A percentile compares a stretch with the other conserved stretches of the same genome.
phyloP scores from a whole-genome alignment of 1,140 invertebrate genomes.

The Drosophila parabipectinata region DNA sequence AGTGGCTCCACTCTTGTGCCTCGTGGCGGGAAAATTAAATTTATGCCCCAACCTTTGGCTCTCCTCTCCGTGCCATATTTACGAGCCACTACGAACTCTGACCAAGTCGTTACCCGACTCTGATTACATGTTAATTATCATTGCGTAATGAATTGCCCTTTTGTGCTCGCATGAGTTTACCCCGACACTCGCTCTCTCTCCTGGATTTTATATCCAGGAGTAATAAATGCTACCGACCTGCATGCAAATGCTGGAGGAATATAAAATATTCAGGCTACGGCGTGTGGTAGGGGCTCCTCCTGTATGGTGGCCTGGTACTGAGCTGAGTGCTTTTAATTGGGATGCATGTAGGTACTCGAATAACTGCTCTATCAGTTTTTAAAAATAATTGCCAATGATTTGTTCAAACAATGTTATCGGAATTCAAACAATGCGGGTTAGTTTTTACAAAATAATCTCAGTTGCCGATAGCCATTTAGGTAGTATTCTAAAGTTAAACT shows the following conservation, averaged over 20 bases:
- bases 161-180: slow-evolving; percentile 28
- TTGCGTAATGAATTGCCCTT: slow-evolving; percentile 72
- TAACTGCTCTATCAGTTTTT: slow-evolving; percentile 29
- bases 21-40: slow-evolving; percentile 55
- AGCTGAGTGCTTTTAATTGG: slow-evolving; percentile 15
- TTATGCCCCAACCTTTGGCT: slow-evolving; percentile 34
- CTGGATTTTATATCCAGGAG: slow-evolving; percentile 18
- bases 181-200: background rate
- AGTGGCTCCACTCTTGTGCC: slow-evolving; percentile 1
- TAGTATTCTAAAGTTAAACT: background rate
- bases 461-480: no score
- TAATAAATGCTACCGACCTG: slow-evolving; percentile 27
- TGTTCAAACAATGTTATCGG: background rate
- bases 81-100: slow-evolving; percentile 17
- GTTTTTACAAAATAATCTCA: no score
- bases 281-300: background rate
- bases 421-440: background rate
- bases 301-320: slow-evolving; percentile 17
- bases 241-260: slow-evolving; percentile 36
- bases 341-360: background rate
- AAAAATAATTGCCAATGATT: slow-evolving; percentile 34
- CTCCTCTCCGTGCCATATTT: slow-evolving; percentile 35
- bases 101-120: slow-evolving; percentile 64
- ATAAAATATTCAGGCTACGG: slow-evolving; percentile 38
- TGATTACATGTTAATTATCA: slow-evolving; percentile 81